Evolutionary conservation across 2,888 invertebrate species (phyloP).

Genomic region (Busseola fusca): DNA sequence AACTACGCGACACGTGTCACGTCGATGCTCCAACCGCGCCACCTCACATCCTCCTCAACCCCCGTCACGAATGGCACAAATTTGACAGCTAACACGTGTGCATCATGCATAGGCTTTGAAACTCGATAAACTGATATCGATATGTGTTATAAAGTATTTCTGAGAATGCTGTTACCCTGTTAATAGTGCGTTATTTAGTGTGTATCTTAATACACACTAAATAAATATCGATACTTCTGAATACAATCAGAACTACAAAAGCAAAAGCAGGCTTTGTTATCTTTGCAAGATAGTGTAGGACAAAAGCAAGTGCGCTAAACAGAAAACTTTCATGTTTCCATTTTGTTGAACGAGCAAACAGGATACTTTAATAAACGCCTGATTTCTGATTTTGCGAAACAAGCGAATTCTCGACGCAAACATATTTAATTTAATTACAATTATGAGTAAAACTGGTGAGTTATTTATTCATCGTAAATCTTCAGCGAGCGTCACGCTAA

Average conservation of each 20-base stretch:
- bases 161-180: not conserved
- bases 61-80: conserved; percentile 4
- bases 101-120: not conserved
- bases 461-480: conserved; percentile 6
- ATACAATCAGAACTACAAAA: not conserved
- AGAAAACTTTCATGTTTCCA: not conserved
- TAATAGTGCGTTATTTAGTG: no score
- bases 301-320: not conserved
- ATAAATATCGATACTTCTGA: not conserved
- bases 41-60: not conserved
- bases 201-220: not conserved
- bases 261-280: not conserved
- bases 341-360: not conserved
- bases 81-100: conserved; percentile 31
- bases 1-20: conserved; percentile 1
- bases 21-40: not conserved
- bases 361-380: not conserved
- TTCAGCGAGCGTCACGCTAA: conserved; percentile 4
- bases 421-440: not conserved
- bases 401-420: not conserved
- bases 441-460: conserved; percentile 7
- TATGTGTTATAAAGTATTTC: not conserved
- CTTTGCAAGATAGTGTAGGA: not conserved
- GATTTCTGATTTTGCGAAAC: not conserved
- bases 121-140: not conserved